These are phyloP conservation scores for Aphaenogaster floridana DNA, from an alignment of 1,140 invertebrate genomes.

Conservation along the genomic window DNA sequence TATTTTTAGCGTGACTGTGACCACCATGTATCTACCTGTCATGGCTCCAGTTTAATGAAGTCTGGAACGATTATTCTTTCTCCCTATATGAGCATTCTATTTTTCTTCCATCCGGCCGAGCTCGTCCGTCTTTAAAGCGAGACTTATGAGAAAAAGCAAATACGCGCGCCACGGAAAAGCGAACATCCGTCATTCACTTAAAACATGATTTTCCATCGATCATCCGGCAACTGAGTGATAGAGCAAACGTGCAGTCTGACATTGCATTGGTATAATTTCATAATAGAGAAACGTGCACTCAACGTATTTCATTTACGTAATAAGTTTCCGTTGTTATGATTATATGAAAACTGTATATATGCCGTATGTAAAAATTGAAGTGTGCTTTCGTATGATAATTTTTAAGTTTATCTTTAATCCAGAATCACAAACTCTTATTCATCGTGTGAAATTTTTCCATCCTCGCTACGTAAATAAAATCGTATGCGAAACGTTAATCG, in stretches of 20 bases:
- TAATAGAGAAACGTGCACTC: background rate
- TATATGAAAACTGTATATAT: background rate
- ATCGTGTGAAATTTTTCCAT: background rate
- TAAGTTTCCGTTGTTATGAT: background rate
- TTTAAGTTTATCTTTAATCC: background rate
- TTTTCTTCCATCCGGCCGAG: conserved; percentile 40
- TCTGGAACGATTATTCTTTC: conserved; percentile 50
- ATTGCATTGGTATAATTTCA: background rate
- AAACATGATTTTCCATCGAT: conserved; percentile 38
- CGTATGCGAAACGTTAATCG: background rate
- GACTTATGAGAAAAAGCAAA: background rate
- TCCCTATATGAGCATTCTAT: conserved; percentile 5
- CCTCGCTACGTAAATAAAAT: conserved; percentile 9
- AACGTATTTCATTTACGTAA: background rate
- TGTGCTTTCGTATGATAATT: background rate
- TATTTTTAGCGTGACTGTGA: conserved; percentile 45
- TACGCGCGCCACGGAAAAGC: background rate
- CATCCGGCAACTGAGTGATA: conserved; percentile 15
- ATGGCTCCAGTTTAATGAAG: conserved; percentile 44
- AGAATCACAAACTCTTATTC: background rate
- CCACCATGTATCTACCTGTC: background rate
- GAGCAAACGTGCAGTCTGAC: conserved; percentile 5
- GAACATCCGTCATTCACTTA: conserved; percentile 11
- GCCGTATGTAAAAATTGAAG: background rate
- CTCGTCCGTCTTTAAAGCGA: background rate